Conservation (phyloP, 2,888 invertebrate genomes). For the Amblyjoppa proteus region DNA sequence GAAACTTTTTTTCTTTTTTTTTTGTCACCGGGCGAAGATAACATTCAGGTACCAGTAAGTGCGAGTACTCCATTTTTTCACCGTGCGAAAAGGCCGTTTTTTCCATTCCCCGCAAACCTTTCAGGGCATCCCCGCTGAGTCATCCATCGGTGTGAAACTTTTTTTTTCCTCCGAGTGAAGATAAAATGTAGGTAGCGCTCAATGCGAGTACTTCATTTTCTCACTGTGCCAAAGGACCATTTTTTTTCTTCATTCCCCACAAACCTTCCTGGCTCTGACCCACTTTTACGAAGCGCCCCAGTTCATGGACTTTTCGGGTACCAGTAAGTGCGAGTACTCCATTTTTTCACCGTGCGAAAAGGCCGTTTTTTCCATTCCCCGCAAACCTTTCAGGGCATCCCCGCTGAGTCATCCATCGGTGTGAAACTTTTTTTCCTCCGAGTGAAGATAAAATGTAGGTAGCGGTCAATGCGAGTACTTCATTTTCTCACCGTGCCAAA, state of each 20-base stretch:
- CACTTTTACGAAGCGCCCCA: slow-evolving; percentile 41
- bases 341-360: too few species aligned
- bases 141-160: neutral
- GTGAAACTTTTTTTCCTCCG: too few species aligned
- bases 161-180: neutral
- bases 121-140: too few species aligned
- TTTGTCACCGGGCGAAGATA: neutral
- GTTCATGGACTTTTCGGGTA: neutral
- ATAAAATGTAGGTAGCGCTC: neutral
- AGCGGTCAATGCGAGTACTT: neutral
- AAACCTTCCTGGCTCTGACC: slow-evolving; percentile 33
- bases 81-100: neutral
- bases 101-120: neutral
- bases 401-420: too few species aligned
- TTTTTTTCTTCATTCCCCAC: neutral
- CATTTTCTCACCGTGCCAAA: neutral
- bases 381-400: too few species aligned
- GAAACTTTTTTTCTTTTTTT: slow-evolving; percentile 14
- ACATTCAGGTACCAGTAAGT: neutral
- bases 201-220: neutral
- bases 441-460: too few species aligned
- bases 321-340: too few species aligned
- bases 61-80: neutral
- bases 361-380: too few species aligned
- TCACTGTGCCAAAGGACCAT: neutral